Conservation (phyloP, 1,140 invertebrate genomes). For the Drosophila trapezifrons region DNA sequence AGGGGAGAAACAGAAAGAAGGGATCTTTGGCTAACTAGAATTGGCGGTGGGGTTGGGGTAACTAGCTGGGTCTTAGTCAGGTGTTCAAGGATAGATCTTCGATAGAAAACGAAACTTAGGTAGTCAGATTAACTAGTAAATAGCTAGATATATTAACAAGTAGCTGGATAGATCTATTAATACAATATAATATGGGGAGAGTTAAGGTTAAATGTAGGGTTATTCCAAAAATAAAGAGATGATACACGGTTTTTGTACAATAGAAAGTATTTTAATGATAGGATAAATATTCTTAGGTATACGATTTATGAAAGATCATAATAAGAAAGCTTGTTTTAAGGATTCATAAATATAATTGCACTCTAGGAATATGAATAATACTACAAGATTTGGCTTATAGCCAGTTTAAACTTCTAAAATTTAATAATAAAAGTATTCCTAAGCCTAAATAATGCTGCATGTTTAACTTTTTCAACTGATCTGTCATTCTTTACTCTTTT, state of each 20-base stretch:
- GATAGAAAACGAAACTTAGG: not conserved
- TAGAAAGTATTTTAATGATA: no score
- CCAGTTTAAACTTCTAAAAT: not conserved
- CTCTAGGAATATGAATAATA: not conserved
- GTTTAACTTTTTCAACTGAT: not conserved
- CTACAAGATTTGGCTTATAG: not conserved
- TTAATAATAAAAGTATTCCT: no score
- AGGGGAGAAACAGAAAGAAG: not conserved
- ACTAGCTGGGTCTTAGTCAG: not conserved
- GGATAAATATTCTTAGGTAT: no score
- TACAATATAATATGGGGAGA: not conserved
- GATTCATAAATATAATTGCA: not conserved
- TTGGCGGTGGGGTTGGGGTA: not conserved
- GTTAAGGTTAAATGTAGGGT: not conserved
- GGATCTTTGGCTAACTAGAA: slow-evolving; percentile 30
- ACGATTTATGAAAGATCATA: not conserved
- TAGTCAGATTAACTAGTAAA: not conserved
- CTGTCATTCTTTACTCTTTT: not conserved
- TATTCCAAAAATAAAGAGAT: not conserved
- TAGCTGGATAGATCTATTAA: not conserved
- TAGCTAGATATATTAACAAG: not conserved
- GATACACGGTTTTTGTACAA: no score
- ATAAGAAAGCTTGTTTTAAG: not conserved
- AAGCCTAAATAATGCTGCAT: no score
- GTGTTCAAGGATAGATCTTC: not conserved